Evolutionary conservation across 1,140 invertebrate species (phyloP).

Genomic region (Grapholita molesta): DNA sequence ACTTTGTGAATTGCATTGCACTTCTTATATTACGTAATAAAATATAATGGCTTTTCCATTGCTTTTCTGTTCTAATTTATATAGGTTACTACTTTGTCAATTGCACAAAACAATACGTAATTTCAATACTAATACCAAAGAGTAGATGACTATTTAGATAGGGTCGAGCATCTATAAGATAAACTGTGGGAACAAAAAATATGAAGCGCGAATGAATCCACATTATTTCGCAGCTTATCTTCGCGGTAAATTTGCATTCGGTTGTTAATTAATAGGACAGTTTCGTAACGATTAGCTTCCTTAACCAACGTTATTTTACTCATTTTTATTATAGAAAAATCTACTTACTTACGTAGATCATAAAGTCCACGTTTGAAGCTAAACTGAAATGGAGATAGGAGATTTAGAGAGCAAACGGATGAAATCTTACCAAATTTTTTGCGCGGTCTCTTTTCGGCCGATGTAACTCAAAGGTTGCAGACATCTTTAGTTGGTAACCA

Average conservation of each 20-base stretch:
- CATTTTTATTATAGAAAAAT: background rate
- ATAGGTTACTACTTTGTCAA: no score
- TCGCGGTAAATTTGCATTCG: constrained; percentile 16
- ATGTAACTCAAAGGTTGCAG: constrained; percentile 13
- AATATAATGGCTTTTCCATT: no score
- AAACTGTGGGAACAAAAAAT: constrained; percentile 12
- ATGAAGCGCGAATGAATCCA: background rate
- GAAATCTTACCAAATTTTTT: constrained; percentile 1
- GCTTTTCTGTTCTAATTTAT: no score
- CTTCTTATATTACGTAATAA: no score
- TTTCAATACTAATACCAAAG: no score
- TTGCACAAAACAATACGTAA: no score
- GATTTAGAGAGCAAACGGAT: background rate
- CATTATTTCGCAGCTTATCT: constrained; percentile 5
- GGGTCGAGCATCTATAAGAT: background rate
- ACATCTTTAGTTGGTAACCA: constrained; percentile 14
- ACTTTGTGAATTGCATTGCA: no score
- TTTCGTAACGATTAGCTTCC: background rate
- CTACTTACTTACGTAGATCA: background rate
- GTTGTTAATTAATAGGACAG: constrained; percentile 14
- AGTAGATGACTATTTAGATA: no score
- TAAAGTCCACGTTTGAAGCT: background rate
- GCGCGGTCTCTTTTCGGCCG: constrained; percentile 2
- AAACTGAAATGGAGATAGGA: background rate
- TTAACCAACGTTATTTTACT: background rate